Percentiles rank a stretch among this genome's conserved stretches.
These are phyloP conservation scores for Orchestes rusci DNA, from an alignment of 2,888 invertebrate genomes.

Conservation along the genomic window DNA sequence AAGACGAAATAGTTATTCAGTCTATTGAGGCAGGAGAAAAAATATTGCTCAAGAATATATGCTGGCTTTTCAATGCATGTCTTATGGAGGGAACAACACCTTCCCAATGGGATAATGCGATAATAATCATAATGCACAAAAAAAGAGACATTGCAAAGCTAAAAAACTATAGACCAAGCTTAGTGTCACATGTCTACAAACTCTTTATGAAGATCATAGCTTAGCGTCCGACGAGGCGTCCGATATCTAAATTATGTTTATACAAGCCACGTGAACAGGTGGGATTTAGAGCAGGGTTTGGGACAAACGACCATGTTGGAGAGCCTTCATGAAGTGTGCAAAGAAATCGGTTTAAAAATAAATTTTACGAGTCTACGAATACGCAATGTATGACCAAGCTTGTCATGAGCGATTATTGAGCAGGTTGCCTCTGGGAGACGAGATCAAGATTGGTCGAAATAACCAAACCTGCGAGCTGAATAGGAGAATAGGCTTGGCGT, in stretches of 20 bases:
- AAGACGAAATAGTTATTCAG: too few relatives aligned
- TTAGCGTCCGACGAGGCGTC: neutral
- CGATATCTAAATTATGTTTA: neutral
- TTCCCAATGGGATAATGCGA: too few relatives aligned
- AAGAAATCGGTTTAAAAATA: neutral
- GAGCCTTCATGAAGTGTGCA: neutral
- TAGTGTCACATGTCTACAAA: too few relatives aligned
- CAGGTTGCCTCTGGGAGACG: neutral
- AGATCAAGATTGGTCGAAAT: neutral
- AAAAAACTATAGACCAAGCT: too few relatives aligned
- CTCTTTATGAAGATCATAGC: neutral
- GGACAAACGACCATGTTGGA: neutral
- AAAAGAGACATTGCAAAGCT: too few relatives aligned
- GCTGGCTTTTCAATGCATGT: too few relatives aligned
- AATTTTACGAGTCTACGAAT: neutral
- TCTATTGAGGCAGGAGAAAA: too few relatives aligned
- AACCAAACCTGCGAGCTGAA: neutral
- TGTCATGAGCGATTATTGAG: neutral
- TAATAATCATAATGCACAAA: too few relatives aligned
- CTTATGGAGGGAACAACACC: too few relatives aligned
- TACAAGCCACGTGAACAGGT: neutral
- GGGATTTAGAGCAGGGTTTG: neutral
- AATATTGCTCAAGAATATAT: too few relatives aligned
- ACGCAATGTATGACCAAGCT: neutral
- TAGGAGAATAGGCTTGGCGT: neutral